Evolutionary conservation across 2,888 invertebrate genomes (phyloP).

Genomic region (Ectemnius cavifrons): DNA sequence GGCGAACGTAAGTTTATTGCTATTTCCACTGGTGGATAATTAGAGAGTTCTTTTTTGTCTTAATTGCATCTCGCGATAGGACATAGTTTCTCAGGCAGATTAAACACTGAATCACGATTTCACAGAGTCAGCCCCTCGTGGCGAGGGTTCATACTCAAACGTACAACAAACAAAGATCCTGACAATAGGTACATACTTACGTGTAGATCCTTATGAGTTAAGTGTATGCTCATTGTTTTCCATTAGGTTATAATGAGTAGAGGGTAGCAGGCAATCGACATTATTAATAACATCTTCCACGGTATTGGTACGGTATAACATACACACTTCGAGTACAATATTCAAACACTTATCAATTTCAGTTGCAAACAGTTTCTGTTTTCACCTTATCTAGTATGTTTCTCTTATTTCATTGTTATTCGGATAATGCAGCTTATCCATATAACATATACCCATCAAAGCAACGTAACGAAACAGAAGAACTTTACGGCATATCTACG

Average conservation of each 20-base stretch:
- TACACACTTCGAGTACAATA: slow-evolving; percentile 50
- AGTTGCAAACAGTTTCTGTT: slow-evolving; percentile 41
- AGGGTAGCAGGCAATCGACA: slow-evolving; percentile 45
- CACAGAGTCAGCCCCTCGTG: neutral
- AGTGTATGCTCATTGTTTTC: slow-evolving; percentile 16
- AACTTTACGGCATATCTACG: slow-evolving; percentile 6
- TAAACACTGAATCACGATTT: slow-evolving; percentile 35
- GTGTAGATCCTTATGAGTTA: slow-evolving; percentile 32
- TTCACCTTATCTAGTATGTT: slow-evolving; percentile 74
- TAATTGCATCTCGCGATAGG: neutral
- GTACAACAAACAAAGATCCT: slow-evolving; percentile 56
- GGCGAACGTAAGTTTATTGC: slow-evolving; percentile 46
- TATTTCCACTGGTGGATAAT: slow-evolving; percentile 30
- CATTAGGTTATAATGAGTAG: slow-evolving; percentile 42
- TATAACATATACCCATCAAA: slow-evolving; percentile 67
- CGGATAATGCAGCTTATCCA: slow-evolving; percentile 70
- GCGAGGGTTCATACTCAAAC: slow-evolving; percentile 31
- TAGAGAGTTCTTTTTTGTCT: slow-evolving; percentile 8
- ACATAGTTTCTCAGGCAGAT: slow-evolving; percentile 5
- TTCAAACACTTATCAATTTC: slow-evolving; percentile 62
- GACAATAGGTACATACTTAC: slow-evolving; percentile 41
- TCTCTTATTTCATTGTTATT: slow-evolving; percentile 76
- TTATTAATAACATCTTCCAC: slow-evolving; percentile 27
- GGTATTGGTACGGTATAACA: slow-evolving; percentile 33
- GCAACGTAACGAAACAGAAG: slow-evolving; percentile 43